Evolutionary conservation across 2,113 vertebrate genomes (phyloP), one percentile per base, ranked within the genome.

Genomic region (Gobius niger): DNA sequence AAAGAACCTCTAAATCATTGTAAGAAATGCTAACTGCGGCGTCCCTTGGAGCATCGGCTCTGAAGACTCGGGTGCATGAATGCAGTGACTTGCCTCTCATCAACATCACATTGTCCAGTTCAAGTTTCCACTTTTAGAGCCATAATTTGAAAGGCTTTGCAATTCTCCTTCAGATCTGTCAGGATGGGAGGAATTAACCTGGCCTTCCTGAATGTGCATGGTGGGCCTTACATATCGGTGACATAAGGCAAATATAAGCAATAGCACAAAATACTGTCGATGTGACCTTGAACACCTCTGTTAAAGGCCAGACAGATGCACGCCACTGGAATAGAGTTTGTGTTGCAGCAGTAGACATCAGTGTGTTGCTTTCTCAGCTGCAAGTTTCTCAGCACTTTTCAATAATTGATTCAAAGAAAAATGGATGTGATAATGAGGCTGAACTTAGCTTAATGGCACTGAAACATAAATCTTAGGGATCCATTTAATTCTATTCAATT

Each of bases 141-240:
- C 53, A 72, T 79, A 73, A 82, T 90, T 83, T 83, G 65, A 88
- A 85, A 84, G 76, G 60, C 80, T 84, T 56, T 66, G 74, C 85
- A 80, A 78, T 85, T 70, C 75, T 87, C 85, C 87, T 90, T 84
- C 85, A 73, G 73, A 72, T 54, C 81, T 82, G 67, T 81, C 78
- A 86, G 67, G 70, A 75, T 70, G 77, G 76, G 68, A 69, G 85
- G 82, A 83, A 87, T 86, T 87, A 85, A 77, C 80, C 72, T 42
- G 40, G 78, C 75, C 83, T 65, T 66, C 65, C 54, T 41, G 72
- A 85, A 88, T 80, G 75, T 83, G 70, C 63, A 34, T 34, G 24
- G 24, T 3, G 24, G 24, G 3, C 24, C 24, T 34, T 34, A 34
- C 3, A 34, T 34, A 34, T 3, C 24, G 24, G 24, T 34, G 24